Evolutionary conservation across 2,888 invertebrate genomes (phyloP).

Genomic region (Choreutis nemorana): DNA sequence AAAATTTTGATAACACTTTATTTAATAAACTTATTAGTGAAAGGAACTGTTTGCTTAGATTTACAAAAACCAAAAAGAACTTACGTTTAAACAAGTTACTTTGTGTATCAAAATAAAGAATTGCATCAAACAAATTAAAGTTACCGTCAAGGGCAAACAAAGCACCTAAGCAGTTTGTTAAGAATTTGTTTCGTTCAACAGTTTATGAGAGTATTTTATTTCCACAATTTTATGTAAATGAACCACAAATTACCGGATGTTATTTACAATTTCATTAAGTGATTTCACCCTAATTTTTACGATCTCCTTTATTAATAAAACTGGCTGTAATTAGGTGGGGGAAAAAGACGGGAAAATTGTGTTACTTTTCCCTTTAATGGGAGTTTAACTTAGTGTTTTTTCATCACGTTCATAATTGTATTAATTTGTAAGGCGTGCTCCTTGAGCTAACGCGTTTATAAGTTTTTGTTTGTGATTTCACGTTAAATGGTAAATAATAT

Average conservation of each 20-base stretch:
- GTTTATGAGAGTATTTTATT: no score
- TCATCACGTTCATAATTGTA: slow-evolving; percentile 50
- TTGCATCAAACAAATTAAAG: no score
- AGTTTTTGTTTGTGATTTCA: not conserved
- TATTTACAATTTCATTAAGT: slow-evolving; percentile 21
- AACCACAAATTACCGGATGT: slow-evolving; percentile 16
- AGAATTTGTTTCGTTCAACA: no score
- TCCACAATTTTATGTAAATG: slow-evolving; percentile 5
- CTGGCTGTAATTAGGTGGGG: slow-evolving; percentile 56
- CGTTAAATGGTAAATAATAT: no score
- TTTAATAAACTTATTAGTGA: no score
- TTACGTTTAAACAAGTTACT: no score
- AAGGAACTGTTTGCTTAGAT: no score
- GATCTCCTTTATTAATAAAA: slow-evolving; percentile 58
- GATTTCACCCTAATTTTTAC: slow-evolving; percentile 42
- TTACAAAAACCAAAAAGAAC: no score
- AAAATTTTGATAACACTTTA: no score
- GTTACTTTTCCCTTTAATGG: slow-evolving; percentile 48
- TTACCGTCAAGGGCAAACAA: no score
- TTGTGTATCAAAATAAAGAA: no score
- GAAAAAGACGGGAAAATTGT: slow-evolving; percentile 57
- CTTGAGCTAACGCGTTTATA: slow-evolving; percentile 12
- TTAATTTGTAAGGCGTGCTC: slow-evolving; percentile 42
- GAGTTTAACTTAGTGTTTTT: slow-evolving; percentile 47
- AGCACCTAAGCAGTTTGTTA: no score